Base-by-base conservation (phyloP, 2,797 vertebrate species). In the Platalea minor region DNA sequence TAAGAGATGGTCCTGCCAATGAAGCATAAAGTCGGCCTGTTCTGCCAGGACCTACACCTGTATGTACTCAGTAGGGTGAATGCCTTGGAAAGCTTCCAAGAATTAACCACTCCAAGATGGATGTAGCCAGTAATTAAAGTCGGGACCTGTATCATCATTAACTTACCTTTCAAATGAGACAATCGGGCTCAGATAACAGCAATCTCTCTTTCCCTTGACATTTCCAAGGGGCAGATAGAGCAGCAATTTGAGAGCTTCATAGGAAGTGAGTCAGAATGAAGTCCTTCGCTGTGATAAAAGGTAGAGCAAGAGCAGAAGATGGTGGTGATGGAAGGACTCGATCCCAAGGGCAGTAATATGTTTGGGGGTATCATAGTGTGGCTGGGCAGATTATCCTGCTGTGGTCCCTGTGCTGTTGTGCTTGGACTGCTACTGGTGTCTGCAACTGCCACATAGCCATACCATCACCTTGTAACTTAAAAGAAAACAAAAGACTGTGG, bases 151-250 rank as follows among this genome's bases (percentile, higher is more conserved):
- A 76, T 89, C 87, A 91, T 96, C 93, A 92, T 96, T 94, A 93
- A 73, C 89, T 92, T 94, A 84, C 79, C 76, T 93, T 92, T 90
- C 63, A 91, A 67, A 95, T 43, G 63, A 95, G 85, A 89, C 78
- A 86, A 1, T 26, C 2, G 0, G 79, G 46, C 69, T 96, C 91
- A 91, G 73, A 84, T 96, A 96, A 94, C 82, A 73, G 85, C 76
- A 86, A 67, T 93, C 69, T 91, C 86, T 89, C 89, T 81, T 89
- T 93, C 85, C 76, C 92, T 63, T 93, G 89, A 88, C 61, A 78
- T 93, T 96, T 94, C 73, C 73, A 96, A 82, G 87, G 73, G 85
- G 69, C 93, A 94, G 91, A 94, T 93, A 60, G 39, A 92, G 96
- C 82, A 96, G 92, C 93, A 94, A 93, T 94, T 92, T 88, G 89